Conservation (phyloP, 2,888 invertebrate species). For the Hemithea aestivaria region DNA sequence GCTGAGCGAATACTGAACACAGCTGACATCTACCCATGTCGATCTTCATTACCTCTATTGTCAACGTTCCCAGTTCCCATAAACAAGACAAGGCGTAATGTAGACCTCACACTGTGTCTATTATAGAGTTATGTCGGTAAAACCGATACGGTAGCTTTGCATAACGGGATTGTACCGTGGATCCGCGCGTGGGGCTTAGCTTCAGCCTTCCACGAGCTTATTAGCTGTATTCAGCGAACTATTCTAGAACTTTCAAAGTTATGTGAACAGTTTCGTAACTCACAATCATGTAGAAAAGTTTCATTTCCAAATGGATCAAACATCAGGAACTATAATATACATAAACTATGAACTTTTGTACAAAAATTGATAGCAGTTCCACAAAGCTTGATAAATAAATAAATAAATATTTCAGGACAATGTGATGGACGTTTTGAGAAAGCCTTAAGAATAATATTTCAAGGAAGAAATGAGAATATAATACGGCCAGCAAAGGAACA, state of each 20-base stretch:
- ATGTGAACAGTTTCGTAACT: too few species aligned
- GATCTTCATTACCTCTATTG: conserved; percentile 7
- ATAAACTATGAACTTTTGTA: too few species aligned
- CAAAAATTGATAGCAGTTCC: too few species aligned
- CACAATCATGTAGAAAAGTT: too few species aligned
- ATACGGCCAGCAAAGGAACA: conserved; percentile 1
- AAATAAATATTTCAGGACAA: too few species aligned
- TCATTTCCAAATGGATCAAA: too few species aligned
- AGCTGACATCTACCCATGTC: too few species aligned
- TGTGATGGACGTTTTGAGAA: conserved; percentile 1
- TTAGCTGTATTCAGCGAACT: conserved; percentile 18
- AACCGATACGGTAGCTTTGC: conserved; percentile 27
- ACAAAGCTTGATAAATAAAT: too few species aligned
- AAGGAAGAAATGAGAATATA: conserved; percentile 1
- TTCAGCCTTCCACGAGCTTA: conserved; percentile 18
- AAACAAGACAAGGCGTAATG: conserved; percentile 10
- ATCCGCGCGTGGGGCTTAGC: conserved; percentile 12
- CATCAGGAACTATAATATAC: too few species aligned
- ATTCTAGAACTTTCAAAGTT: neutral
- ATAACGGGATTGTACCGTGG: conserved; percentile 34
- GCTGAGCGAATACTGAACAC: too few species aligned
- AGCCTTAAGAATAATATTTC: conserved; percentile 1
- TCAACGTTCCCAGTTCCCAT: conserved; percentile 12
- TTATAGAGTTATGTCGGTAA: conserved; percentile 17
- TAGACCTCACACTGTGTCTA: conserved; percentile 14